Conservation (phyloP, 92 coral and sea anemone species). For the Phenganax subtilis region DNA sequence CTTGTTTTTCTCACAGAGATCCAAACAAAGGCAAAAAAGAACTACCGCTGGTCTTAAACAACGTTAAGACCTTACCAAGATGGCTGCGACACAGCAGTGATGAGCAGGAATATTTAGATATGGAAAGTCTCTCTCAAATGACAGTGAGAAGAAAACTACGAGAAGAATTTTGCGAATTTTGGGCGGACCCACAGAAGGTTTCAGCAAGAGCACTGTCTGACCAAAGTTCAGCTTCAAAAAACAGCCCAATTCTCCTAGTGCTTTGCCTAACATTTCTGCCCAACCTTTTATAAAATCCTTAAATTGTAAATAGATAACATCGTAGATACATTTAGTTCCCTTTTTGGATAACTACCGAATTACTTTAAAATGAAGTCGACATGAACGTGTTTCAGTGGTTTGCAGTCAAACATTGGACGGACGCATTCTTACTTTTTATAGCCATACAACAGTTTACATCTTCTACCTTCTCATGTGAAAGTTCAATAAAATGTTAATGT, state of each 20-base stretch:
- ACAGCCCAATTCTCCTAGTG: background rate
- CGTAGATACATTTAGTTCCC: too few relatives aligned
- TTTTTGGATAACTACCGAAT: too few relatives aligned
- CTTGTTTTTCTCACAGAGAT: background rate
- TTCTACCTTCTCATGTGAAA: too few relatives aligned
- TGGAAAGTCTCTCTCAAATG: conserved; percentile 19
- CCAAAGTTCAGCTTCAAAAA: background rate
- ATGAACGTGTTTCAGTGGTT: too few relatives aligned
- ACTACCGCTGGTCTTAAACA: conserved; percentile 9
- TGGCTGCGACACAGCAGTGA: conserved; percentile 14
- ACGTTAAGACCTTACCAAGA: background rate
- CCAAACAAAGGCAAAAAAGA: background rate
- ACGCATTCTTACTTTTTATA: too few relatives aligned
- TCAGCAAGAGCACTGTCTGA: background rate
- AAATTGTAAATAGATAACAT: too few relatives aligned
- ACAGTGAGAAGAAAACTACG: background rate
- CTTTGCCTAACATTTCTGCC: background rate
- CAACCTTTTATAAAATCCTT: background rate
- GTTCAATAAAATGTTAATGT: too few relatives aligned
- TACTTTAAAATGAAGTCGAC: too few relatives aligned
- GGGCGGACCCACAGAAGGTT: background rate
- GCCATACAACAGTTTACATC: too few relatives aligned
- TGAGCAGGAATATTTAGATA: background rate
- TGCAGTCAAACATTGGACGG: too few relatives aligned
- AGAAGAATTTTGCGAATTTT: conserved; percentile 6